phyloP scores from a whole-genome alignment of 1,140 invertebrate genomes.

The Pissodes strobi region DNA sequence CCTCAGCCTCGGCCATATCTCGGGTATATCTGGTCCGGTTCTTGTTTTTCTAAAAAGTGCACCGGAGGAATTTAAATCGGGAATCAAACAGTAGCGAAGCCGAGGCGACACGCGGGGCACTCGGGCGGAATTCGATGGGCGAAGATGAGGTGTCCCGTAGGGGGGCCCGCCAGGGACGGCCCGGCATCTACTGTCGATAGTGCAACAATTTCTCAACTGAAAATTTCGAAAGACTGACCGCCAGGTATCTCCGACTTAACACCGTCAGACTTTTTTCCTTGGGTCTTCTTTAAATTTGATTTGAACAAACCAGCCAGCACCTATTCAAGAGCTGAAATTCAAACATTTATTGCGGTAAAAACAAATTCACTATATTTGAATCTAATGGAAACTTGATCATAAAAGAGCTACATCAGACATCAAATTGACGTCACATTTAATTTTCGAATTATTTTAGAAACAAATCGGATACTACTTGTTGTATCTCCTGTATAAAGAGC shows the following conservation, averaged over 20 bases:
- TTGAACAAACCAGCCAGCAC: not conserved
- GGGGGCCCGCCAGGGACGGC: not conserved
- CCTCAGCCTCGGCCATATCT: not conserved
- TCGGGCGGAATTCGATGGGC: constrained; percentile 48
- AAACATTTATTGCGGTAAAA: too few species aligned
- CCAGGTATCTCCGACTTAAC: not conserved
- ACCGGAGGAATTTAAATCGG: constrained; percentile 52
- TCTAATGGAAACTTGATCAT: too few species aligned
- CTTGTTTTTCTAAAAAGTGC: constrained; percentile 50
- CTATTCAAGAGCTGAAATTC: not conserved
- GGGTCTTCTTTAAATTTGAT: not conserved
- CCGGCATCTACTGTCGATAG: too few species aligned
- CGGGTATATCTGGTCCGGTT: constrained; percentile 12
- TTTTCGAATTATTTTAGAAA: too few species aligned
- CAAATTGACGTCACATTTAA: too few species aligned
- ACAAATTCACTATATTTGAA: too few species aligned
- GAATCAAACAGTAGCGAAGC: constrained; percentile 53
- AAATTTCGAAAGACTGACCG: too few species aligned
- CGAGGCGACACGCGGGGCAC: constrained; percentile 48
- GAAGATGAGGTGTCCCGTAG: constrained; percentile 24
- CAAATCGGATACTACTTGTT: too few species aligned
- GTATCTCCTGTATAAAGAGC: too few species aligned
- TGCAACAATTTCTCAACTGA: too few species aligned
- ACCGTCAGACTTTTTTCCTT: too few species aligned
- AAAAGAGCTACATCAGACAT: too few species aligned